phyloP scores from a whole-genome alignment of 2,797 vertebrate genomes.

The Clarias pachynema region DNA sequence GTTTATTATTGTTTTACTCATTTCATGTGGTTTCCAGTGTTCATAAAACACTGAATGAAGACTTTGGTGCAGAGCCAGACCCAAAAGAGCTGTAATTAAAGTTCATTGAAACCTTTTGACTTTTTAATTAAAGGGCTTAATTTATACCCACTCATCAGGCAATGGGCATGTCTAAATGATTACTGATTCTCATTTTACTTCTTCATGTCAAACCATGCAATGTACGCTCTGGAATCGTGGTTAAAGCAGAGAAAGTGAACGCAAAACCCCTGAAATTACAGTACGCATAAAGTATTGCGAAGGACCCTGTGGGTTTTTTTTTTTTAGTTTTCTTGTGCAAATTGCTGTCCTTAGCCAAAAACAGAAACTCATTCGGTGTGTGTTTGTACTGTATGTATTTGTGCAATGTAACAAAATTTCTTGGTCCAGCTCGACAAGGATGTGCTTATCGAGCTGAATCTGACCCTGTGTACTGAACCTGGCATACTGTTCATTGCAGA shows the following conservation, averaged over 20 bases:
- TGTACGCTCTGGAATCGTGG: constrained; percentile 59
- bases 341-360: constrained; percentile 56
- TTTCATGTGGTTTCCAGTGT: constrained; percentile 39
- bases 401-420: constrained; percentile 39
- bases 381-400: constrained; percentile 56
- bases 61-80: constrained; percentile 34
- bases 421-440: neutral
- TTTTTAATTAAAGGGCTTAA: constrained; percentile 75
- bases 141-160: constrained; percentile 54
- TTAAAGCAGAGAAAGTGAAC: constrained; percentile 46
- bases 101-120: constrained; percentile 65
- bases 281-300: constrained; percentile 51
- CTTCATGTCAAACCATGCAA: constrained; percentile 44
- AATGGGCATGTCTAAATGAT: constrained; percentile 39
- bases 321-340: constrained; percentile 46
- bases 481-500: neutral
- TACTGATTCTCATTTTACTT: constrained; percentile 42
- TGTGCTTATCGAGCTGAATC: neutral
- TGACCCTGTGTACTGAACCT: neutral
- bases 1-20: constrained; percentile 70
- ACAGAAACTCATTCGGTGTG: constrained; percentile 57
- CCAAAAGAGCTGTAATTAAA: constrained; percentile 72
- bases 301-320: constrained; percentile 66
- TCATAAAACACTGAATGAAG: constrained; percentile 48
- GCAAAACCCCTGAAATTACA: constrained; percentile 66